Base-by-base conservation (phyloP, 64 coral and sea anemone genomes). In the Anthopleura sola region DNA sequence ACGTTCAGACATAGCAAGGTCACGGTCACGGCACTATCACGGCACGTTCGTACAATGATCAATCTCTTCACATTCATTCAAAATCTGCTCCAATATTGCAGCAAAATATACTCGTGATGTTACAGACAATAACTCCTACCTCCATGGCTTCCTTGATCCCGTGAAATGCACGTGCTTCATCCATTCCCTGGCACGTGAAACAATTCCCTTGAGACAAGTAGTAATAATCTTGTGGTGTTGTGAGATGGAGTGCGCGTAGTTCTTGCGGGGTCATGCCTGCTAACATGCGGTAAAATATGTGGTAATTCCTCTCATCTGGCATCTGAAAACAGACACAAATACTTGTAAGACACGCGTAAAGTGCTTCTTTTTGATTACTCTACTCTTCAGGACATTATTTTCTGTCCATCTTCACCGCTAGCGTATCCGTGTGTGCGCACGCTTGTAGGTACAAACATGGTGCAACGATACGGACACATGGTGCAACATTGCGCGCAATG, bases 231-330 rank as follows among this genome's bases (percentile, higher is more conserved):
- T 87, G 60, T 71, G 95, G 91, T 40, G 80, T 49, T 8, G 95
- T 97, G 55, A 97, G 88, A 55, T 97, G 95, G 75, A 97, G 88
- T 26, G 71, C 90, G 18, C 76, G 33, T 46, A 90, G 86, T 44
- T 97, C 91, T 11, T 84, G 58, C 28, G 69, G 33, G n/a, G 28
- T 85, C 82, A 97, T 84, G 12, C 95, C 95, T 57, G 88, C 83
- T 12, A 97, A 85, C 88, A 97, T 83, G 51, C 95, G 88, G 51
- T 97, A 97, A 51, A 97, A 97, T 17, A 97, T 97, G 81, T 97
- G 95, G 82, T 97, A 97, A 69, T 97, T 97, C 18, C 95, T 77
- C 58, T 97, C 95, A 19, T 97, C 88, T 1, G 94, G 87, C 94
- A 96, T 96, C 94, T 96, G 50, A 48, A 91, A 20, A 48, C 7